Evolutionary conservation across 2,888 invertebrate genomes (phyloP).

Genomic region (Cylloceria caligata): DNA sequence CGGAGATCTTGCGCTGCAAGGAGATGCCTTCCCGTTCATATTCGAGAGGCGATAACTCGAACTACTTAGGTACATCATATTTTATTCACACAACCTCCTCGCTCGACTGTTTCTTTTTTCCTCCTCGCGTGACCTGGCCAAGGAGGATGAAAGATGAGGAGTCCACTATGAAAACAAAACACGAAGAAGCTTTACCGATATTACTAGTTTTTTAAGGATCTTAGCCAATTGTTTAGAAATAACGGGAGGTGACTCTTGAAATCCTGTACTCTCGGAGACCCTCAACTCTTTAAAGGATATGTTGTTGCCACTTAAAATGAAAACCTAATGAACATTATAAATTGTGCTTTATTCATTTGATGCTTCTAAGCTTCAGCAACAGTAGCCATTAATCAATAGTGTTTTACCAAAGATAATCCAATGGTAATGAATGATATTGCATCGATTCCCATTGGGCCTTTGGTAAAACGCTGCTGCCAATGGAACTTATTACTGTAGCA

Average conservation of each 20-base stretch:
- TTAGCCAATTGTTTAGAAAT: conserved; percentile 55
- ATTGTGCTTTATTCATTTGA: conserved; percentile 12
- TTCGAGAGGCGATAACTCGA: conserved; percentile 83
- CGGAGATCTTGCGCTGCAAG: conserved; percentile 86
- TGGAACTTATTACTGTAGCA: background rate
- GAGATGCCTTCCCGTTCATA: conserved; percentile 85
- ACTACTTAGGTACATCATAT: background rate
- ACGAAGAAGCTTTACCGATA: conserved; percentile 56
- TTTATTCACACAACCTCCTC: background rate
- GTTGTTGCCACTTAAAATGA: conserved; percentile 11
- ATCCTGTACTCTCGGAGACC: conserved; percentile 19
- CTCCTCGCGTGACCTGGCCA: conserved; percentile 2
- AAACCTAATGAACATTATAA: conserved; percentile 12
- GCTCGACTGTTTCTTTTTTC: conserved; percentile 20
- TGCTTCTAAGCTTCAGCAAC: background rate
- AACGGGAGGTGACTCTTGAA: conserved; percentile 26
- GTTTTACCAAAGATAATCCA: background rate
- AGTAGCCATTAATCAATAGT: background rate
- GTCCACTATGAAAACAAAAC: conserved; percentile 11
- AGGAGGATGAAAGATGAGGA: conserved; percentile 22
- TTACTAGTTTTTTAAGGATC: conserved; percentile 57
- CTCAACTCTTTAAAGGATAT: conserved; percentile 39
- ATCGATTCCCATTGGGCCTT: conserved; percentile 1
- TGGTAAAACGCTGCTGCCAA: background rate
- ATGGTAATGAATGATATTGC: background rate